Base-by-base conservation (phyloP, 1,140 invertebrate genomes). In the Helicoverpa armigera region DNA sequence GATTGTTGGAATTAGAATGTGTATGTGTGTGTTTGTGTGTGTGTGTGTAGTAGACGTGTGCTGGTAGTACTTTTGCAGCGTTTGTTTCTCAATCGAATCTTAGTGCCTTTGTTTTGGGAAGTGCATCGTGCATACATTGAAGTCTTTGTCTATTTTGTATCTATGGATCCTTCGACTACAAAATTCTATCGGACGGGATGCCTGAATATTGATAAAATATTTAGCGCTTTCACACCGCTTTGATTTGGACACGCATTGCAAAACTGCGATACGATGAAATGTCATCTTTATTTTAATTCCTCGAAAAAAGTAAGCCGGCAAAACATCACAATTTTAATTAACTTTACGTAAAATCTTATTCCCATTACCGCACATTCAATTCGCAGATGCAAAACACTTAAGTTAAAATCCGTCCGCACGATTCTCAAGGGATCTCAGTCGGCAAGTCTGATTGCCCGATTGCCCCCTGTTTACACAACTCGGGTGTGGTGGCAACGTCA, bases 401-500 rank as follows among this genome's bases (percentile, higher is more conserved):
- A 61, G 13, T 58, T 60, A 74, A 60, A 74, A 56, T 60, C 14
- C 14, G 5, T 65, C 18, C 29, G 4, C 11, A 11, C 16, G 14
- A 51, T 14, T 31, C 56, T 75, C 73, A 3, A 1, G 73, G 56
- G 73, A 50, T 51, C 54, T 11, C 5, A 14, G 35, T 61, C 56
- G 23, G 73, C 73, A 75, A 75, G 12, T 75, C 61, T 61, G 56
- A 75, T 61, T 73, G 31, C 70, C 54, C 67, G 4, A 13, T 29
- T 73, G 18, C 9, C 35, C 9, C 50, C 3, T 58, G 63, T 53
- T 65, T 79, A 23, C 69, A 58, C 56, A 80, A 80, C 70, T 29
- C 60, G 60, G 79, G 69, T 53, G 79, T 54, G 79, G 58, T 50
- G 67, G 77, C 67, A 58, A 23, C 73, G 73, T 18, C 51, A 35